Base-by-base conservation (phyloP, 2,888 invertebrate species). In the Adineta ricciae region DNA sequence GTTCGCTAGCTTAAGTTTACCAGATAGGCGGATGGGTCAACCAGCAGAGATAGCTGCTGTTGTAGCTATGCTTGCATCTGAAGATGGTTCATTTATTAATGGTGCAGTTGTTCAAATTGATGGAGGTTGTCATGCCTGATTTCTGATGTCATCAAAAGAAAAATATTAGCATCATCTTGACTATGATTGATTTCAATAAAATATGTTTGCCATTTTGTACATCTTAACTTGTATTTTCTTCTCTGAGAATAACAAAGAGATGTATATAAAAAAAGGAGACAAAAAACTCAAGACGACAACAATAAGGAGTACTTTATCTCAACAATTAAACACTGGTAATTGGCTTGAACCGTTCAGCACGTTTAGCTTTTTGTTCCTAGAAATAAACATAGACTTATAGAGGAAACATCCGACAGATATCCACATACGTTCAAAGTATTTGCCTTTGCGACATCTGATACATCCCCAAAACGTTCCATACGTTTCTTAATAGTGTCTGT, bases 341-440 rank as follows among this genome's bases (percentile, higher is more conserved):
- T 32, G 78, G 21, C 14, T 78, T 78, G n/a, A 78, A 78, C n/a
- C 78, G 78, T 78, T 78, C 78, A 41, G 78, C 38, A n/a, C 78
- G 78, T 41, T 78, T 78, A 1, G 38, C 78, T n/a, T 78, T 78
- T 78, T 78, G 78, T 41, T 41, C 78, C 78, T 78, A 41, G 24
- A 41, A 21, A 38, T 5, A 0, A 73, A 73, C 0, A 21, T 38
- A 21, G 21, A 36, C 19, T 19, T 38, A 7, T 38, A 0, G 24
- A 11, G 5, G 24, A 56, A 16, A 50, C 14, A 50, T 19, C 19
- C 50, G 19, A 50, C 11, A 8, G 46, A 46, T 46, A 50, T 50
- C 19, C 8, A 56, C 41, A 2, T 78, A 78, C 78, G n/a, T 78
- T 8, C 9, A 4, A 0, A n/a, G 38, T 7, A n/a, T 9, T 78